Percentiles rank a stretch among this genome's conserved stretches.
phyloP scores from a whole-genome alignment of 1,140 invertebrate species.

The Aethina tumida region DNA sequence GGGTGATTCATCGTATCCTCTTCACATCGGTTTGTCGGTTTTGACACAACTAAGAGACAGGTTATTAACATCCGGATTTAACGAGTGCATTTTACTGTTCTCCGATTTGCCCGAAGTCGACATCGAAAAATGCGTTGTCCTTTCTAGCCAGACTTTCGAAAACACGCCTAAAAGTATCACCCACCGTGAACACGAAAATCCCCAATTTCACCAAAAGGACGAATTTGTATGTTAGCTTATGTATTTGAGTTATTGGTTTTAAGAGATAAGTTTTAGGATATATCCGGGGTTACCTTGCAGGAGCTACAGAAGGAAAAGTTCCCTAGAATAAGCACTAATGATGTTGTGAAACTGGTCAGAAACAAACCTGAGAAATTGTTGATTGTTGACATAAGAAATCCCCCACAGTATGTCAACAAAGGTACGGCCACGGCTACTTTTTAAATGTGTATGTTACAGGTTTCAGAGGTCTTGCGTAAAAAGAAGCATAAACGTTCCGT shows the following conservation, averaged over 20 bases:
- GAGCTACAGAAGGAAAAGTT: conserved; percentile 62
- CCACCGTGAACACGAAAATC: conserved; percentile 60
- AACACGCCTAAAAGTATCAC: conserved; percentile 82
- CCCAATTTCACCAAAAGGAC: conserved; percentile 7
- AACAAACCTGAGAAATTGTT: conserved; percentile 55
- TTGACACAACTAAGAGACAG: conserved; percentile 78
- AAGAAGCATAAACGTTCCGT: conserved; percentile 79
- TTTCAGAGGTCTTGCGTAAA: conserved; percentile 64
- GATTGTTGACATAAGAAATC: conserved; percentile 65
- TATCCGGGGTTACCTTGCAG: conserved; percentile 54
- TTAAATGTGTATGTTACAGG: conserved; percentile 36
- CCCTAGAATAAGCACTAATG: conserved; percentile 74
- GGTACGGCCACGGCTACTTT: conserved; percentile 3
- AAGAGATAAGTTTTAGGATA: conserved; percentile 47
- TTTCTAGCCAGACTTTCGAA: conserved; percentile 79
- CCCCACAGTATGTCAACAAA: conserved; percentile 49
- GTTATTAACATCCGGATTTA: conserved; percentile 83
- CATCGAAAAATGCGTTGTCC: conserved; percentile 84
- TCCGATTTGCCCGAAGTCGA: conserved; percentile 97
- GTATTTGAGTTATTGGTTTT: too few species aligned
- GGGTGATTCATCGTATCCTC: conserved; percentile 86
- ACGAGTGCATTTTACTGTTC: conserved; percentile 94
- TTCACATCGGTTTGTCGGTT: conserved; percentile 92
- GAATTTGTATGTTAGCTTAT: conserved; percentile 9
- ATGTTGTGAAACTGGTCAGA: conserved; percentile 66